Conservation (phyloP, 2,113 vertebrate genomes). For the Corythornis cristatus region DNA sequence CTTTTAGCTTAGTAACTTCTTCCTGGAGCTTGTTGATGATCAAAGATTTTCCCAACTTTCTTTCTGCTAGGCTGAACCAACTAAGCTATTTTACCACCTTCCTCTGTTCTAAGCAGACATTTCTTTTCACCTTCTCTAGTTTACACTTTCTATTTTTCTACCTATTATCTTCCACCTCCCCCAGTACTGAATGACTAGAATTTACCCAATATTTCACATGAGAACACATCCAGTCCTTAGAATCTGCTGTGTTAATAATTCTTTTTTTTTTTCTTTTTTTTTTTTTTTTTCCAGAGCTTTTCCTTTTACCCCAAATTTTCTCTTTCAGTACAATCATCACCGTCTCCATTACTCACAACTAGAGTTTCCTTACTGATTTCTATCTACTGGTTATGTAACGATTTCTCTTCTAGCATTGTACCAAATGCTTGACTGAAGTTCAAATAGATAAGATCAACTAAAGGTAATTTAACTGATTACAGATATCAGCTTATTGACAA, state of each 20-base stretch:
- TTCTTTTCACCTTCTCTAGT: neutral
- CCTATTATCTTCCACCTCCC: rapidly evolving
- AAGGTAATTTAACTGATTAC: neutral
- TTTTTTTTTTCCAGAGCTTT: neutral
- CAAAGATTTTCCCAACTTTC: neutral
- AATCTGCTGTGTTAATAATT: neutral
- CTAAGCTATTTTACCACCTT: rapidly evolving
- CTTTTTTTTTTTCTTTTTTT: no score
- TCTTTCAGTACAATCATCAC: neutral
- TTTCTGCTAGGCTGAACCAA: neutral
- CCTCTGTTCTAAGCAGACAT: neutral
- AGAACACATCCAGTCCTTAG: neutral
- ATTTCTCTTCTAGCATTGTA: neutral
- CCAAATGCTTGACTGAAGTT: neutral
- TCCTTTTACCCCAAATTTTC: neutral
- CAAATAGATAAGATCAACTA: neutral
- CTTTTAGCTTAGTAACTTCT: neutral
- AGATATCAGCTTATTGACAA: neutral
- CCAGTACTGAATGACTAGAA: neutral
- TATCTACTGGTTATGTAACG: neutral
- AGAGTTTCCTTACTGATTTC: neutral
- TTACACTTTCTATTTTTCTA: neutral
- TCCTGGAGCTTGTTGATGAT: neutral
- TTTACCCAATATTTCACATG: neutral
- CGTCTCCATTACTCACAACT: neutral